Evolutionary conservation across 2,113 vertebrate genomes (phyloP).

Genomic region (Tauraco erythrolophus): DNA sequence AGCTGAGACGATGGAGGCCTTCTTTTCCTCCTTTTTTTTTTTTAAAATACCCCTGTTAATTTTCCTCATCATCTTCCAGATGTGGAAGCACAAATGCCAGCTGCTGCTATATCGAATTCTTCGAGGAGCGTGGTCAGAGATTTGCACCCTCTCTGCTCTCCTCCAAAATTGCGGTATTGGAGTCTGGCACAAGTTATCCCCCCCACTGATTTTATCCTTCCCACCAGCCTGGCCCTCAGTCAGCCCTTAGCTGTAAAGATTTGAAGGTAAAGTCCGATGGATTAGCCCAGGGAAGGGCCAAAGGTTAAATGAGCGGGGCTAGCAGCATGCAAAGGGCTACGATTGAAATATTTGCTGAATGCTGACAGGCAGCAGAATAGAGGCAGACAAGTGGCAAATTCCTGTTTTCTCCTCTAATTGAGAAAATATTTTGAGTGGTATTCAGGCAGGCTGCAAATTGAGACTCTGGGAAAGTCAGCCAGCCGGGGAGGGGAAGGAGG

Average conservation of each 20-base stretch:
- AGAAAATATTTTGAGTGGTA: conserved; percentile 79
- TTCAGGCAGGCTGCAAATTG: conserved; percentile 70
- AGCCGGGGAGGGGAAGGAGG: neutral
- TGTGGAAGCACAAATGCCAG: neutral
- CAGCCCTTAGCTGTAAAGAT: conserved; percentile 29
- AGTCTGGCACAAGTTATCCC: neutral
- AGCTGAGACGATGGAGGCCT: neutral
- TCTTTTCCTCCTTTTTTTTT: neutral
- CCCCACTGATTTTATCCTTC: neutral
- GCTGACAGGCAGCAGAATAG: conserved; percentile 80
- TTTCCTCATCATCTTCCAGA: neutral
- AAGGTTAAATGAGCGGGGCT: conserved; percentile 74
- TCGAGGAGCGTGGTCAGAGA: neutral
- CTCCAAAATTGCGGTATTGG: neutral
- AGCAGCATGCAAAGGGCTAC: conserved; percentile 63
- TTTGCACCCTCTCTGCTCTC: neutral
- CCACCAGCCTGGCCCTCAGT: neutral
- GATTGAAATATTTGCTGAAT: conserved; percentile 82
- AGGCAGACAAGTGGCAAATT: conserved; percentile 83
- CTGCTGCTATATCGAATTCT: neutral
- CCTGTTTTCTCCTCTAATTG: conserved; percentile 78
- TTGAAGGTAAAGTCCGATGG: conserved; percentile 62
- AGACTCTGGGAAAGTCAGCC: neutral
- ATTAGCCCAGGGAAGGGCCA: conserved; percentile 69
- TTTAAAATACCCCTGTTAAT: neutral